phyloP scores from a whole-genome alignment of 2,113 vertebrate genomes.

The Athene noctua region DNA sequence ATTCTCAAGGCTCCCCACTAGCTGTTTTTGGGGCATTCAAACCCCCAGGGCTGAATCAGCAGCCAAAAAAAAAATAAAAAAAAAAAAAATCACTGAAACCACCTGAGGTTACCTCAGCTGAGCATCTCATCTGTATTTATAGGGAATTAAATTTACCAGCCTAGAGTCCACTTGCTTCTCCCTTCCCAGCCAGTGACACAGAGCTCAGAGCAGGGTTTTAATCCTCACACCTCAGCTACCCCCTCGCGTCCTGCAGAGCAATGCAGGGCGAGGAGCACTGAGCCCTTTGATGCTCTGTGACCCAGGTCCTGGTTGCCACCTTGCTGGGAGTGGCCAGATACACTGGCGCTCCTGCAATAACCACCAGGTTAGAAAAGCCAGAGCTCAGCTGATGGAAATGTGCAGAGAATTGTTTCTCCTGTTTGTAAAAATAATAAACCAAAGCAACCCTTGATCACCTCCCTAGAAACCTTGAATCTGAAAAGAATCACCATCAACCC shows the following conservation, averaged over 20 bases:
- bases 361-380: neutral
- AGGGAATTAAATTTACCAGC: neutral
- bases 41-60: neutral
- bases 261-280: neutral
- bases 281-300: neutral
- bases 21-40: neutral
- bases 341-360: neutral
- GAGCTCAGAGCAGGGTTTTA: neutral
- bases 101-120: neutral
- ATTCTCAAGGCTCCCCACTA: neutral
- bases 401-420: neutral
- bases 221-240: neutral
- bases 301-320: neutral
- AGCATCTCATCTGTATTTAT: constrained; percentile 39
- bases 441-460: neutral
- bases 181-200: neutral
- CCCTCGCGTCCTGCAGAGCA: rapidly evolving
- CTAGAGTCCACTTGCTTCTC: neutral
- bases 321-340: neutral
- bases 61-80: neutral
- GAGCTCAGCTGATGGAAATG: neutral
- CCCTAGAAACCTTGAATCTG: neutral
- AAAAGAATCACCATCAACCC: neutral
- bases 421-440: neutral
- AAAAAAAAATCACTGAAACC: neutral